Base-by-base conservation (phyloP, 2,888 invertebrate species). In the Alviniconcha strummeri region DNA sequence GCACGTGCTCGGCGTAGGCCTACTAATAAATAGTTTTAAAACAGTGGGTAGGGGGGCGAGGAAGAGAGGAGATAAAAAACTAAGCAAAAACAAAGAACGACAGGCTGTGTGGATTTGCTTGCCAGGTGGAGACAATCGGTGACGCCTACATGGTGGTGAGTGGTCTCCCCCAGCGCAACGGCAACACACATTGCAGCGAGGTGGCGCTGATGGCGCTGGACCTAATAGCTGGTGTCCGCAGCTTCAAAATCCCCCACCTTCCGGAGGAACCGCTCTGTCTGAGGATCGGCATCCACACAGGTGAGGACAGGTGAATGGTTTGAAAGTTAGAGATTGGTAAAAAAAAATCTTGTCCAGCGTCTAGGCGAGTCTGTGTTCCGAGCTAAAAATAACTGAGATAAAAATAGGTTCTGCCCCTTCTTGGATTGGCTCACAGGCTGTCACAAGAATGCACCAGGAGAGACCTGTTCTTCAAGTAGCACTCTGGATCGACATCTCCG, bases 91-190 rank as follows among this genome's bases (percentile, higher is more conserved):
- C n/a, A n/a, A 15, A 69, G 69, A n/a, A 64, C 15, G 64, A 64
- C 11, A 15, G 64, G 15, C 3, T 64, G 11, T 13, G n/a, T n/a
- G 69, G 1, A 2, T 9, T 74, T 11, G 5, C 36, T 15, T 57
- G 17, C 15, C 74, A 91, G 80, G 90, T 91, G 79, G 91, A 91
- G 81, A 91, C 91, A 11, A 81, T 91, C 54, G 91, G 91, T 6
- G 90, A 90, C 76, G 90, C 90, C 52, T 91, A 91, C 80, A 90
- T 91, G 86, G 91, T 91, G 19, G 91, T 91, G 15, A 90, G 90
- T 84, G 91, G 91, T 13, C 74, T 85, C 15, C 90, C 90, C 6
- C 89, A 87, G 67, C 88, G 88, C 17, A 91, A 91, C 84, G 90
- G 90, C 9, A 86, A 85, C 36, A 87, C 85, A 7, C 91, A 91